These are phyloP conservation scores for Eulemur mongoz DNA, from an alignment of 2,797 vertebrate genomes.

Conservation along the genomic window DNA sequence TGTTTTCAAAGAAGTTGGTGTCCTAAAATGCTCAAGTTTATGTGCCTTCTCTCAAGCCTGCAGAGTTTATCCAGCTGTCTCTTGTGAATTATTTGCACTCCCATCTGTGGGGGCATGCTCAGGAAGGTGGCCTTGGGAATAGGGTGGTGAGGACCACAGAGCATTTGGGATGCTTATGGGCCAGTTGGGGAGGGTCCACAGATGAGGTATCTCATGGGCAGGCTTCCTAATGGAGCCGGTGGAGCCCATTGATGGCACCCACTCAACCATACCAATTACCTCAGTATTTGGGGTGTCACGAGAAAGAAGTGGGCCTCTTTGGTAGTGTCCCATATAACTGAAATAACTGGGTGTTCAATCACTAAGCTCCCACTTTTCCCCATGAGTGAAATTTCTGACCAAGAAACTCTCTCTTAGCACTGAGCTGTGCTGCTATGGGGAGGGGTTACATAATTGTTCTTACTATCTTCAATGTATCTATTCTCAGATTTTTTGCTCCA, in stretches of 20 bases:
- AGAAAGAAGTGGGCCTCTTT: neutral
- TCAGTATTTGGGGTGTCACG: neutral
- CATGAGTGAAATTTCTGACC: neutral
- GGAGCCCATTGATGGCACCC: too few species aligned
- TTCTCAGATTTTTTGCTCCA: neutral
- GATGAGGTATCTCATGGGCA: neutral
- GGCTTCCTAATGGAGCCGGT: neutral
- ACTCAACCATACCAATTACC: neutral
- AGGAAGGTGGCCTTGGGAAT: neutral
- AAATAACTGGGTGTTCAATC: neutral
- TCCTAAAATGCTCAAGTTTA: neutral
- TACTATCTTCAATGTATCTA: neutral
- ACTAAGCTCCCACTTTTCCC: neutral
- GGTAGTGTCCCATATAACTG: neutral
- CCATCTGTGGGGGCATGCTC: neutral
- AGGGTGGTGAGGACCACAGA: neutral
- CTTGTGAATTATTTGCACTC: neutral
- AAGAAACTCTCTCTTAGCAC: neutral
- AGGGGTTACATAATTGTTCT: neutral
- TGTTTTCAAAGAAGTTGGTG: neutral
- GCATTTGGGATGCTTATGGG: neutral
- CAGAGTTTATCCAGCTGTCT: neutral
- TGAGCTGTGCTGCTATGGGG: neutral
- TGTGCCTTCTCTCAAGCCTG: neutral
- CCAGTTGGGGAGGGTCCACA: neutral